phyloP scores from a whole-genome alignment of 2,797 vertebrate genomes.

The Pyrocephalus nanus region DNA sequence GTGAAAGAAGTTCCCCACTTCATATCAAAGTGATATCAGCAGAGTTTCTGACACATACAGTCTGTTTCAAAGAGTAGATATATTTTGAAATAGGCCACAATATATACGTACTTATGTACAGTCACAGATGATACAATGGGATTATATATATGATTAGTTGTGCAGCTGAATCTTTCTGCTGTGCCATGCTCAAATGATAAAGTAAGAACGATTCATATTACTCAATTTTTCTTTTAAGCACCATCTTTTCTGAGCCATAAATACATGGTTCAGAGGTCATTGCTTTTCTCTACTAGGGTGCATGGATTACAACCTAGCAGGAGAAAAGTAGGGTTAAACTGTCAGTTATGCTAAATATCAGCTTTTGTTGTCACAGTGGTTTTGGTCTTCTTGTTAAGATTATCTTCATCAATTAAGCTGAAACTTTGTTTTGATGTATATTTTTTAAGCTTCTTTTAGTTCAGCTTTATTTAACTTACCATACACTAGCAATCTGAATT shows the following conservation, averaged over 20 bases:
- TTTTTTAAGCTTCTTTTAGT: background rate
- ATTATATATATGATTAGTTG: background rate
- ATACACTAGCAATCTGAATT: background rate
- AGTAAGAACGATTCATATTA: background rate
- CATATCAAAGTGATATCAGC: background rate
- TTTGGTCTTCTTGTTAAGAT: background rate
- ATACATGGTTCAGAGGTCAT: background rate
- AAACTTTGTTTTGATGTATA: background rate
- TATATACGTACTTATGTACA: background rate
- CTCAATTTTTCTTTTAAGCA: background rate
- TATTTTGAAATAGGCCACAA: background rate
- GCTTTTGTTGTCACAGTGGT: background rate
- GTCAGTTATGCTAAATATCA: background rate
- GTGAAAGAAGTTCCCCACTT: rapidly evolving
- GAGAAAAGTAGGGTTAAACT: background rate
- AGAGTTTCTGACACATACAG: background rate
- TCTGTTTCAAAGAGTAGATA: background rate
- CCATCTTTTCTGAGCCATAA: background rate
- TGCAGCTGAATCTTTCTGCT: background rate
- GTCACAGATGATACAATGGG: background rate
- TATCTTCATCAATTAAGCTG: background rate
- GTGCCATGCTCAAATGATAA: background rate
- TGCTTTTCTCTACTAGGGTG: constrained; percentile 13
- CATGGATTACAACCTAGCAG: background rate
- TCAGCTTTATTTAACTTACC: background rate